Evolutionary conservation across 2,113 vertebrate genomes (phyloP), one percentile per base, ranked within the genome.

Genomic region (Cololabis saira): DNA sequence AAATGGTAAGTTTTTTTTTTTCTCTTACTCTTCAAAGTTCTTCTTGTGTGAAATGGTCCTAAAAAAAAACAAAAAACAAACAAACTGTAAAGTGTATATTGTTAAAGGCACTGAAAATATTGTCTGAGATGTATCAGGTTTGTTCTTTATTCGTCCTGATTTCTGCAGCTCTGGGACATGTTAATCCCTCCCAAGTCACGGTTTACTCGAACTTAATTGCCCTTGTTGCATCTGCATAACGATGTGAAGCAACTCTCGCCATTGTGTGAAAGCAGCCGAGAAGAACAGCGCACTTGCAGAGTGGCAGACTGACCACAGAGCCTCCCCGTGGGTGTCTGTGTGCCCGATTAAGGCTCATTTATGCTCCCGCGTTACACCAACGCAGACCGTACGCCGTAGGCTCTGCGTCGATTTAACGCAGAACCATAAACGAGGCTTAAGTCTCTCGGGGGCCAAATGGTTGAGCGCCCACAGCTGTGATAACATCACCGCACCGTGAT

Each of bases 381-480:
- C n/a, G n/a, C n/a, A n/a, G n/a, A n/a, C n/a, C n/a, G n/a, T n/a
- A n/a, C n/a, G n/a, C n/a, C n/a, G n/a, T n/a, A n/a, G n/a, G n/a
- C n/a, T n/a, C n/a, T n/a, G n/a, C n/a, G n/a, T n/a, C n/a, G n/a
- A n/a, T n/a, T n/a, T n/a, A n/a, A n/a, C n/a, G n/a, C n/a, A n/a
- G n/a, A n/a, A n/a, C n/a, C n/a, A n/a, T n/a, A n/a, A n/a, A n/a
- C n/a, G n/a, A n/a, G n/a, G n/a, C n/a, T n/a, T n/a, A n/a, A n/a
- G 67, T 65, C 73, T 37, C 52, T 69, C 55, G 61, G 27, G 48
- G 84, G 67, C 78, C 92, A 92, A 92, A 92, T 78, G 88, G 82
- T 85, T 81, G 78, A 86, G 69, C 85, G 85, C 77, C 77, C 82
- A 83, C 91, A 93, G 92, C 92, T 93, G 91, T 91, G 88, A 90